Conservation (phyloP, 2,113 vertebrate genomes). For the Halcyon senegalensis region DNA sequence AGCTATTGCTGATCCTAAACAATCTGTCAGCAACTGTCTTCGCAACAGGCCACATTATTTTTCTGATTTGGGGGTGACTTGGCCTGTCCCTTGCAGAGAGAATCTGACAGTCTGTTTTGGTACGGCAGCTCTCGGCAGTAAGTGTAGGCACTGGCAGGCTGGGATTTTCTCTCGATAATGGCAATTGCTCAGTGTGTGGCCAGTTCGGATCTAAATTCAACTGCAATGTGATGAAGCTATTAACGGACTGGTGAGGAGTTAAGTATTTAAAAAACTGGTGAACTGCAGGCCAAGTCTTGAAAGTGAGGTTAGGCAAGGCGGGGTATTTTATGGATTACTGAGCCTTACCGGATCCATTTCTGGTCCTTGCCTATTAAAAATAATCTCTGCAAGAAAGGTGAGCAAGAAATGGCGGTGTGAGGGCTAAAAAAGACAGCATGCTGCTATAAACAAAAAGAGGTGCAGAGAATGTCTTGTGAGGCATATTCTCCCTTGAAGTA, state of each 20-base stretch:
- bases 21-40: slow-evolving; percentile 30
- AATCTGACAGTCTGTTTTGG: neutral
- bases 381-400: neutral
- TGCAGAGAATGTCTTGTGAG: neutral
- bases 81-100: neutral
- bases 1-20: slow-evolving; percentile 45
- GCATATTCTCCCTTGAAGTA: neutral
- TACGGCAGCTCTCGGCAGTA: fast-evolving
- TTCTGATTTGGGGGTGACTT: neutral
- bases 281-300: neutral
- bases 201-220: neutral
- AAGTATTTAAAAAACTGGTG: neutral
- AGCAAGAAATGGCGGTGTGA: neutral
- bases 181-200: neutral
- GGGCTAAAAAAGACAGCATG: neutral
- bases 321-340: neutral
- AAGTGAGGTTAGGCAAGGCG: neutral
- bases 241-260: neutral
- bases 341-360: neutral
- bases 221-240: neutral
- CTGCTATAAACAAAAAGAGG: neutral
- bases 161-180: neutral
- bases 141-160: neutral
- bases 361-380: neutral
- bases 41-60: neutral